Conservation (phyloP, 1,140 invertebrate genomes). For the Pinna nobilis region DNA sequence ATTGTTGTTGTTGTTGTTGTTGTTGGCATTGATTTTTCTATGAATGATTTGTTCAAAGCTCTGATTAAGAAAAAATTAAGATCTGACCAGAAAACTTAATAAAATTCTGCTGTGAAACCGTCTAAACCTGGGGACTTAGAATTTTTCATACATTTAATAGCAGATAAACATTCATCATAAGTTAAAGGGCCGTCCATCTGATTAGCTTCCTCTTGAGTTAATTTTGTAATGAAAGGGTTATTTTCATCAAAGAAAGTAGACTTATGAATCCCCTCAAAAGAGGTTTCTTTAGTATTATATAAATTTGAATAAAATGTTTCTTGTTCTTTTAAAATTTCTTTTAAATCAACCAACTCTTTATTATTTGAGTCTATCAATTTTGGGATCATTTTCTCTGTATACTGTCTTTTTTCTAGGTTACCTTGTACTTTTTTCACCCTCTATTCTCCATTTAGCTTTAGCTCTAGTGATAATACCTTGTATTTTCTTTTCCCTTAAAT, state of each 20-base stretch:
- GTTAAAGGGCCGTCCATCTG: conserved; percentile 10
- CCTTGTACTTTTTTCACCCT: conserved; percentile 28
- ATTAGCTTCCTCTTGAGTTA: conserved; percentile 1
- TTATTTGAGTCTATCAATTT: background rate
- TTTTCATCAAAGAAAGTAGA: background rate
- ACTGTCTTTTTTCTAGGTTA: conserved; percentile 30
- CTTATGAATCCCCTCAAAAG: background rate
- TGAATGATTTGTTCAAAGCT: conserved; percentile 6
- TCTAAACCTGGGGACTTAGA: conserved; percentile 10
- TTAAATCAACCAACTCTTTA: background rate
- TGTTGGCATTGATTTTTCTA: background rate
- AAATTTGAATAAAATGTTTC: conserved; percentile 3
- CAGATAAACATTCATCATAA: background rate
- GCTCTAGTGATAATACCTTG: conserved; percentile 16
- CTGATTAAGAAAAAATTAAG: conserved; percentile 6
- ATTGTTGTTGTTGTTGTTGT: too few relatives aligned
- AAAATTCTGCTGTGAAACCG: conserved; percentile 5
- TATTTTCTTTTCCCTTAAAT: conserved; percentile 18
- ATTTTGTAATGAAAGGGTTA: conserved; percentile 7
- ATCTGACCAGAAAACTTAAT: conserved; percentile 18
- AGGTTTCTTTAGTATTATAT: background rate
- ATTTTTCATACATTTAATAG: conserved; percentile 22
- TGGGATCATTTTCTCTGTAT: conserved; percentile 11
- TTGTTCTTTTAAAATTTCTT: conserved; percentile 13
- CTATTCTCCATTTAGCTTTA: conserved; percentile 20